Percentiles rank a stretch among this genome's conserved stretches.
These are phyloP conservation scores for Acipenser oxyrinchus DNA, from an alignment of 2,797 vertebrate species.

Conservation along the genomic window DNA sequence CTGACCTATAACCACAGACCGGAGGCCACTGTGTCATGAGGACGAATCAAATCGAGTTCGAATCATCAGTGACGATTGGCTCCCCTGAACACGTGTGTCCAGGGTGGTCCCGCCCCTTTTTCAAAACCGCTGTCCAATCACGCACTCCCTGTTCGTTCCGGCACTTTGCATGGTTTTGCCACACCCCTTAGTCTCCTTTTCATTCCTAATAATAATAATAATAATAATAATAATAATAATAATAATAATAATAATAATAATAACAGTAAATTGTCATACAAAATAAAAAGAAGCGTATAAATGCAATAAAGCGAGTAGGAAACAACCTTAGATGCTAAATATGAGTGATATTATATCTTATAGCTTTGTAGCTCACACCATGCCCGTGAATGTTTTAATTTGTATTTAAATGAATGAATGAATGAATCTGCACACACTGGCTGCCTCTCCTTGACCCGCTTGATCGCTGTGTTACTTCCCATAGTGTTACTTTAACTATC, in stretches of 20 bases:
- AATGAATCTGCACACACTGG: too few species aligned
- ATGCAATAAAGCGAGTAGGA: constrained; percentile 70
- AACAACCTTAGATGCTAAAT: constrained; percentile 31
- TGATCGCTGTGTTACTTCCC: too few species aligned
- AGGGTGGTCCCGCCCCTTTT: not conserved
- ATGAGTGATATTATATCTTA: not conserved
- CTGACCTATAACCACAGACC: too few species aligned
- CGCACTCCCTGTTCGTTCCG: not conserved
- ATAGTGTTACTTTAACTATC: too few species aligned
- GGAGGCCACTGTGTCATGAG: too few species aligned
- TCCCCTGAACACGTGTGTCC: not conserved
- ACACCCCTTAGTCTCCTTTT: not conserved
- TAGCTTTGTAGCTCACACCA: not conserved
- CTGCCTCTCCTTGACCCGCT: too few species aligned
- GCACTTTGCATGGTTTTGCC: not conserved
- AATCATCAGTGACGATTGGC: too few species aligned
- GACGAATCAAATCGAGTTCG: too few species aligned
- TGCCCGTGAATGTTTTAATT: not conserved
- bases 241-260: not conserved
- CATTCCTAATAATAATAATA: not conserved
- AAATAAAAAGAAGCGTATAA: constrained; percentile 55
- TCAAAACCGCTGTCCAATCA: not conserved
- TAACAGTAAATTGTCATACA: not conserved
- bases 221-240: not conserved
- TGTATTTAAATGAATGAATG: too few species aligned